Percentiles rank a stretch among this genome's conserved stretches.
Evolutionary conservation across 1,140 invertebrate genomes (phyloP).

Genomic region (Drosophila ohnishii): DNA sequence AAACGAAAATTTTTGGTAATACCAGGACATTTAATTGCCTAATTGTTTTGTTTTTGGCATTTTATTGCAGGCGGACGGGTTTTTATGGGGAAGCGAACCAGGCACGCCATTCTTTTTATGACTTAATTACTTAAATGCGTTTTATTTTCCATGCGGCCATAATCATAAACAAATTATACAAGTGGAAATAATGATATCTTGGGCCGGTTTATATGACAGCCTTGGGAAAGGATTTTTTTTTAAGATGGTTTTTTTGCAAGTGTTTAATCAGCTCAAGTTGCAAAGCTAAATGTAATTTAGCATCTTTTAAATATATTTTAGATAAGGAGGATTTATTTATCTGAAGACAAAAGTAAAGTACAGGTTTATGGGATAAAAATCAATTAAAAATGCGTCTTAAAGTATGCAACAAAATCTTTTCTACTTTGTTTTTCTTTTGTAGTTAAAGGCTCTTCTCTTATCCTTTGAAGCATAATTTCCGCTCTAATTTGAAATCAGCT

Average conservation of each 20-base stretch:
- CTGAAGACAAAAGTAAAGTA: too few relatives aligned
- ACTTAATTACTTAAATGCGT: conserved; percentile 81
- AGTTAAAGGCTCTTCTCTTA: background rate
- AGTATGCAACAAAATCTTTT: background rate
- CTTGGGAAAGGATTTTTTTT: conserved; percentile 20
- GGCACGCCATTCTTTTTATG: conserved; percentile 73
- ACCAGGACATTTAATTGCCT: conserved; percentile 75
- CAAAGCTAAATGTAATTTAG: background rate
- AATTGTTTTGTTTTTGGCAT: conserved; percentile 75
- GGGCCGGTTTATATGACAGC: conserved; percentile 31
- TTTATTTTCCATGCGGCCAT: conserved; percentile 78
- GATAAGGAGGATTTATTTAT: too few relatives aligned
- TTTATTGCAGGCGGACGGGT: conserved; percentile 65
- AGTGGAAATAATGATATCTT: conserved; percentile 78
- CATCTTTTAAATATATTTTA: background rate
- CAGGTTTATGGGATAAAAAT: background rate
- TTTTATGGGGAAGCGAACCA: conserved; percentile 56
- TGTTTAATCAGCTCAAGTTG: background rate
- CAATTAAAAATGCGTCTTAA: background rate
- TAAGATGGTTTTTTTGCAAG: background rate
- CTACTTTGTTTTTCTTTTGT: too few relatives aligned
- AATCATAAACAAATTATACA: conserved; percentile 79
- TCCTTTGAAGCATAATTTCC: background rate
- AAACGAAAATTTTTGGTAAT: conserved; percentile 79
- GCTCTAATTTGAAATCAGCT: background rate